These are phyloP conservation scores for Protosalanx chinensis DNA, from an alignment of 2,797 vertebrate species.

Conservation along the genomic window DNA sequence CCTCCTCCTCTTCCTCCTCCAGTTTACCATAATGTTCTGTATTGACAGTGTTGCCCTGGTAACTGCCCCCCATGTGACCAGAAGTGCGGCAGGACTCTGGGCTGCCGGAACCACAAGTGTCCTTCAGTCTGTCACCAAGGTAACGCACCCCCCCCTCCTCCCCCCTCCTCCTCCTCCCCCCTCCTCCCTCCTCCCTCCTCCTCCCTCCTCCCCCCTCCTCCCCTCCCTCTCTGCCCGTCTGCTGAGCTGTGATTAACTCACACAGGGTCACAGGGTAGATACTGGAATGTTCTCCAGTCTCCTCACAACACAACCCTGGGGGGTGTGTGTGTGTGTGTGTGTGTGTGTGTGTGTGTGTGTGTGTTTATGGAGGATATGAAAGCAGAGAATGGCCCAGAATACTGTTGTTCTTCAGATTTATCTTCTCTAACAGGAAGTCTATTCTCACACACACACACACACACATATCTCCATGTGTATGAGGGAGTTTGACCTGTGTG, in stretches of 20 bases:
- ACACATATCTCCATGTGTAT: not conserved
- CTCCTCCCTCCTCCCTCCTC: not conserved
- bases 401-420: slow-evolving; percentile 3
- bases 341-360: not conserved
- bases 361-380: not conserved
- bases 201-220: too few relatives aligned
- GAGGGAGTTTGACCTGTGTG: not conserved
- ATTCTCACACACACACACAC: not conserved
- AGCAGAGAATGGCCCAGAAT: not conserved
- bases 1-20: not conserved
- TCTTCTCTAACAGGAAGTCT: not conserved
- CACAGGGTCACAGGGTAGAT: not conserved
- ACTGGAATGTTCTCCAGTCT: slow-evolving; percentile 3
- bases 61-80: slow-evolving; percentile 94
- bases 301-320: not conserved
- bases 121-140: slow-evolving; percentile 94
- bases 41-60: slow-evolving; percentile 86
- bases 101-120: slow-evolving; percentile 96
- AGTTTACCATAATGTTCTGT: slow-evolving; percentile 35
- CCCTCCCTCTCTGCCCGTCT: not conserved
- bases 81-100: slow-evolving; percentile 83
- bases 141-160: slow-evolving; percentile 56
- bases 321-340: not conserved
- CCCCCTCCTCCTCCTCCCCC: not conserved
- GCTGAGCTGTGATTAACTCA: not conserved